Evolutionary conservation across 2,113 vertebrate genomes (phyloP).

Genomic region (Tapirus terrestris): DNA sequence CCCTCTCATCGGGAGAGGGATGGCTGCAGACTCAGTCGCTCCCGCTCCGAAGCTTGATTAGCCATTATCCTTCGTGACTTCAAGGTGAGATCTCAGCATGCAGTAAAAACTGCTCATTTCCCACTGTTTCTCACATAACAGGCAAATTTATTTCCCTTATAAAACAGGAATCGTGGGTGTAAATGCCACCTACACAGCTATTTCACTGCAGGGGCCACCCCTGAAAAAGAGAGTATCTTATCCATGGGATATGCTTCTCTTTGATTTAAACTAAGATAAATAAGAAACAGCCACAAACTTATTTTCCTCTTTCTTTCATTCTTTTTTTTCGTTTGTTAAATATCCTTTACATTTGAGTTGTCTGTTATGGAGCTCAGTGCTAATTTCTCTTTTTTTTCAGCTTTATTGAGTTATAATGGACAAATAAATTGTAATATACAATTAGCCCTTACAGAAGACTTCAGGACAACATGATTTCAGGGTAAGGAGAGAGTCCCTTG

Average conservation of each 20-base stretch:
- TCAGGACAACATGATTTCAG: too few relatives aligned
- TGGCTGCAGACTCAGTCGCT: constrained; percentile 39
- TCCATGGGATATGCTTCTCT: background rate
- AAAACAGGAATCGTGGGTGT: constrained; percentile 72
- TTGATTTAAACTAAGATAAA: background rate
- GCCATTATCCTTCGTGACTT: constrained; percentile 74
- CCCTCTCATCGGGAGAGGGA: constrained; percentile 50
- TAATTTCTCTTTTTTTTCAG: background rate
- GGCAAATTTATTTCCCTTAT: constrained; percentile 82
- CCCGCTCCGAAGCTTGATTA: constrained; percentile 78
- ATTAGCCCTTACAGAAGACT: too few relatives aligned
- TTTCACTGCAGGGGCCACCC: background rate
- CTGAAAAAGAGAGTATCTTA: background rate
- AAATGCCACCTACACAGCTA: constrained; percentile 19
- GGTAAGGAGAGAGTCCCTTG: too few relatives aligned
- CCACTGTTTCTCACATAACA: constrained; percentile 78
- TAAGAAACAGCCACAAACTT: background rate
- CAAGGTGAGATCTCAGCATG: constrained; percentile 69
- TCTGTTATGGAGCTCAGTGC: background rate
- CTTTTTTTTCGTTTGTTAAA: background rate
- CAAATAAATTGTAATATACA: background rate
- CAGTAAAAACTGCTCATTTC: constrained; percentile 81
- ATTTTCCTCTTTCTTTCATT: background rate
- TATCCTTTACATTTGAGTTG: background rate
- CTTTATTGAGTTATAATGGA: background rate